Evolutionary conservation across 1,140 invertebrate species (phyloP), one percentile per base, ranked within the genome.

Genomic region (Panagrolaimus sp.): DNA sequence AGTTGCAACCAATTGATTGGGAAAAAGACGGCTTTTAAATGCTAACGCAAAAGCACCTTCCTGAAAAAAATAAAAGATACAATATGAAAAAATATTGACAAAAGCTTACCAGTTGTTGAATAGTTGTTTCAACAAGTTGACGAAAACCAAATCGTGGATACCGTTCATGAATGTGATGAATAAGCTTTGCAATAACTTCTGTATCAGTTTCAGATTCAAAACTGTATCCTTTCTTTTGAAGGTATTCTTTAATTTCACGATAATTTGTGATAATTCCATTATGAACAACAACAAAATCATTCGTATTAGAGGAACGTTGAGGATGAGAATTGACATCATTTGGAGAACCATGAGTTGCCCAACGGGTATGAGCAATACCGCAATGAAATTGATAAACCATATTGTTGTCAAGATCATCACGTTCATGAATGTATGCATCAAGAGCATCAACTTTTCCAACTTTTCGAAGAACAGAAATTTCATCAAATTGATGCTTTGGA

Each of bases 201-300:
- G 96, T 99, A 82, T 99, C 96, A 45, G 96, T 89, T 69, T 99
- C 95, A 32, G 94, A 97, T 86, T 98, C 95, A 86, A 98, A 99
- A n/a, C 85, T 83, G 12, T 94, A 94, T 81, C 73, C 76, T 38
- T 69, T 73, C 81, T 84, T 83, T 79, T 87, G 85, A 80, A 99
- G 87, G 84, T 98, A 92, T 47, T 90, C 89, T 84, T 98, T 98
- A 12, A 99, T 89, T 85, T 97, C 96, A 84, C 98, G 97, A 86
- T 98, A 98, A 86, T 99, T 99, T 12, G 96, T 98, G 43, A 98
- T 90, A 80, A 99, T 99, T 52, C 90, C 96, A 87, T 99, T 99
- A 84, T 99, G 96, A 10, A 98, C 94, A 17, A 97, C 92, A 66
- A 98, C 89, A 84, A 99, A 99, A 68, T 91, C 86, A 78, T 96